Conservation (phyloP, 1,140 invertebrate genomes). For the Aphaenogaster floridana region DNA sequence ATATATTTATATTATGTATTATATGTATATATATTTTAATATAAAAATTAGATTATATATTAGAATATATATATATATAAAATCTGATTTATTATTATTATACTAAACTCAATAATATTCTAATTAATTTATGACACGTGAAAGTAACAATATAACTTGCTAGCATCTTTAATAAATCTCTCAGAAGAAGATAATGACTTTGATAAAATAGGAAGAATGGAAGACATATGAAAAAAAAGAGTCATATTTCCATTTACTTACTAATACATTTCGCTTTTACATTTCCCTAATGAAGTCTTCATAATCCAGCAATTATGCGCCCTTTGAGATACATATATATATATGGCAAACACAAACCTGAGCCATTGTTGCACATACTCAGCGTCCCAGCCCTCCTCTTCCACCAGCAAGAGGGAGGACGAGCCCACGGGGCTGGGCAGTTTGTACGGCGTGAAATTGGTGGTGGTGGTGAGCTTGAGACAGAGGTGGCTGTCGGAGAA, state of each 20-base stretch:
- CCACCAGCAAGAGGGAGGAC: slow-evolving; percentile 82
- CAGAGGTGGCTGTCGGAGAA: slow-evolving; percentile 92
- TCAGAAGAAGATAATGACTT: not conserved
- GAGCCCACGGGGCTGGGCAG: slow-evolving; percentile 78
- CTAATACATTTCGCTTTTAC: not conserved
- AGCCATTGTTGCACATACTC: slow-evolving; percentile 93
- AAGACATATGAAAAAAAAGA: not conserved
- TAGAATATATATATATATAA: too few relatives aligned
- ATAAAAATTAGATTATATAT: too few relatives aligned
- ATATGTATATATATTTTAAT: too few relatives aligned
- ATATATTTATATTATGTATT: too few relatives aligned
- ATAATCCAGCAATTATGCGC: not conserved
- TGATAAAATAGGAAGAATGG: not conserved
- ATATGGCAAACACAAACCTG: slow-evolving; percentile 74
- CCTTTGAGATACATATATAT: not conserved
- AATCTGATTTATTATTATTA: slow-evolving; percentile 10
- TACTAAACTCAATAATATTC: not conserved
- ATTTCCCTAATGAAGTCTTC: not conserved
- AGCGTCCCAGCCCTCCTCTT: slow-evolving; percentile 90
- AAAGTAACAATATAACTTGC: not conserved
- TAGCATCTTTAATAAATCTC: not conserved
- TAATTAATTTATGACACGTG: not conserved
- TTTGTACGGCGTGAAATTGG: slow-evolving; percentile 81
- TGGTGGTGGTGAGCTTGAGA: slow-evolving; percentile 89
- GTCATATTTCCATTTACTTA: not conserved